A percentile compares a stretch with the other conserved stretches of the same genome.
These are phyloP conservation scores for Oikopleura albicans DNA, from an alignment of 23 tunicate genomes.

Conservation along the genomic window DNA sequence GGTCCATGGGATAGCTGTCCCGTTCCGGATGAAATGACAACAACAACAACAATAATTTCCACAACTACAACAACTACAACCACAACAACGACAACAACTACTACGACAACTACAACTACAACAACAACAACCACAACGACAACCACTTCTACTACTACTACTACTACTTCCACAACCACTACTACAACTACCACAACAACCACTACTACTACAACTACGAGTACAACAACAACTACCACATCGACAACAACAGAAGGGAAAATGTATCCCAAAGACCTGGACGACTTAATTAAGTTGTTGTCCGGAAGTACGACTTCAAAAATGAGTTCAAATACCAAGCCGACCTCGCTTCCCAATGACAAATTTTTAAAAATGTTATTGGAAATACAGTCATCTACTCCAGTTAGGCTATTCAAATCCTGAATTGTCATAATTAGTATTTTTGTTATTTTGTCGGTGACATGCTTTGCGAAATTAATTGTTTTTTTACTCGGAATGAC, in stretches of 20 bases:
- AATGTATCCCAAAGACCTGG: neutral
- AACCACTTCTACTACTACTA: neutral
- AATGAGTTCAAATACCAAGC: too few species aligned
- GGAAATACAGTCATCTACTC: too few species aligned
- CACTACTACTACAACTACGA: slow-evolving; percentile 4
- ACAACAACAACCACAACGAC: slow-evolving; percentile 10
- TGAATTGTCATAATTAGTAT: too few species aligned
- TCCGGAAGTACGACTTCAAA: neutral
- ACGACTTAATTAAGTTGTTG: neutral
- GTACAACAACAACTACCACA: neutral
- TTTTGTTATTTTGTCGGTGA: too few species aligned
- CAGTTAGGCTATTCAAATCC: too few species aligned
- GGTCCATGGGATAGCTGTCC: slow-evolving; percentile 14
- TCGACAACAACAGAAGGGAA: neutral
- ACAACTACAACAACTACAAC: neutral
- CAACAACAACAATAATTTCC: neutral
- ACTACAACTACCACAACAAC: slow-evolving; percentile 7
- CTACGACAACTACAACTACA: neutral
- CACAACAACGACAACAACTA: neutral
- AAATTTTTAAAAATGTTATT: too few species aligned
- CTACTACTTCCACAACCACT: neutral
- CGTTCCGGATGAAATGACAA: neutral
- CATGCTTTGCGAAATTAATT: too few species aligned
- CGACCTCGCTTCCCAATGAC: too few species aligned
- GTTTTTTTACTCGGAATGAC: too few species aligned